phyloP scores from a whole-genome alignment of 2,113 vertebrate genomes.

The Chamaetylas fuelleborni region DNA sequence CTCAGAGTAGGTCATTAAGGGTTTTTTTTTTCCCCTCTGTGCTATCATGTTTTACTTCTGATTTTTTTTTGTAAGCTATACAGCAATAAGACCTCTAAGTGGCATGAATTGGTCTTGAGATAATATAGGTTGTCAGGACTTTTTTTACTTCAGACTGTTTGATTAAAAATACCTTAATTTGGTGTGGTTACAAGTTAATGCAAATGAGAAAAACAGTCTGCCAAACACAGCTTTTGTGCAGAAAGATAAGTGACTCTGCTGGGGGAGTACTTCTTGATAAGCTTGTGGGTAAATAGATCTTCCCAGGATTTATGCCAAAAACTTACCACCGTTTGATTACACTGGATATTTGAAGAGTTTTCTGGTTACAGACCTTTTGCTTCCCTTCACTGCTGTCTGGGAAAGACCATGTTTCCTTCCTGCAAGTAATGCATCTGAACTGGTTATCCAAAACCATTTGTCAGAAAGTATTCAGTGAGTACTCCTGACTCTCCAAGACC shows the following conservation, averaged over 20 bases:
- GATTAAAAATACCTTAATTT: not conserved
- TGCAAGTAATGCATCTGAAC: not conserved
- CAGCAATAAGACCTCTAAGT: not conserved
- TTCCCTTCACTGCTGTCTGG: not conserved
- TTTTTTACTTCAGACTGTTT: not conserved
- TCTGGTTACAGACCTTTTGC: not conserved
- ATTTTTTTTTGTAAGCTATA: not conserved
- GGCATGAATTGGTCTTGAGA: not conserved
- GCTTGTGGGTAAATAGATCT: not conserved
- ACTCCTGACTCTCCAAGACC: not conserved
- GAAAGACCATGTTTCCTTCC: not conserved
- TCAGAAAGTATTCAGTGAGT: not conserved
- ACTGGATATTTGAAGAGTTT: not conserved
- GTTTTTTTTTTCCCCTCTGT: not conserved
- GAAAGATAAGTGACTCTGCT: constrained; percentile 11
- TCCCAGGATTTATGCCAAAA: constrained; percentile 7
- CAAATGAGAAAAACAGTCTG: not conserved
- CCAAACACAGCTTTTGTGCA: not conserved
- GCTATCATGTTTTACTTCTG: not conserved
- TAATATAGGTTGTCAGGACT: not conserved
- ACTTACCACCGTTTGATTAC: not conserved
- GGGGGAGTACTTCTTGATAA: constrained; percentile 4
- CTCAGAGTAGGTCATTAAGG: not conserved
- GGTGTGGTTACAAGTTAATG: not conserved
- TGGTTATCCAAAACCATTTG: not conserved